Base-by-base conservation (phyloP, 2,797 vertebrate species). In the Sandelia bainsii region DNA sequence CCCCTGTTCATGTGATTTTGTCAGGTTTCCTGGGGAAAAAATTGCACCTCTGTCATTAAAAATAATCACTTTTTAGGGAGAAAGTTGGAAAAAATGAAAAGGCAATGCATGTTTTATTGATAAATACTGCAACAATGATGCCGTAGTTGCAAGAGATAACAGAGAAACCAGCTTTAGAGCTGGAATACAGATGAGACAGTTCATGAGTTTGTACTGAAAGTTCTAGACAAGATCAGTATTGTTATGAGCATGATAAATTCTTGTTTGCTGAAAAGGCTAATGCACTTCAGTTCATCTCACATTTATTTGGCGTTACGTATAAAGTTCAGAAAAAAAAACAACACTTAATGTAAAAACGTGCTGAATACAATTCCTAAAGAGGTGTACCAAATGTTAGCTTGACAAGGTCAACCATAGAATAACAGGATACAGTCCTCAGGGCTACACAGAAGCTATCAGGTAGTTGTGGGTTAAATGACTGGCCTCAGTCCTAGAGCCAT, bases 1-100 rank as follows among this genome's bases (percentile, higher is more conserved):
- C 40, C 56, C 58, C 61, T 42, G 14, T 76, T 87, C 91, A 84
- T 44, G 74, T 84, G 83, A 80, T 61, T 67, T 66, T 53, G 78
- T 85, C 65, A 42, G 50, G 64, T 72, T 75, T 70, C 63, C 53
- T 42, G 19, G 44, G 40, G 3, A 16, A 42, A 42, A 42, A 46
- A n/a, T 72, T 78, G 67, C 65, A 72, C 67, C 60, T 75, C 62
- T 69, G 71, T 83, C 82, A 82, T 87, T 86, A 91, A 89, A 87
- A 82, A 86, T 88, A 88, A 93, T 87, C 77, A 81, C 62, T 40
- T 62, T 75, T 77, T 62, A 58, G 80, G 69, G 68, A 73, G 53
- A 77, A 67, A 44, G 68, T 61, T 44, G 17, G 59, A 51, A 52
- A 46, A 69, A 66, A 75, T 64, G 45, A 77, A 85, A 82, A 53